Conservation (phyloP, 2,113 vertebrate species). For the Tricholaema leucomelas region DNA sequence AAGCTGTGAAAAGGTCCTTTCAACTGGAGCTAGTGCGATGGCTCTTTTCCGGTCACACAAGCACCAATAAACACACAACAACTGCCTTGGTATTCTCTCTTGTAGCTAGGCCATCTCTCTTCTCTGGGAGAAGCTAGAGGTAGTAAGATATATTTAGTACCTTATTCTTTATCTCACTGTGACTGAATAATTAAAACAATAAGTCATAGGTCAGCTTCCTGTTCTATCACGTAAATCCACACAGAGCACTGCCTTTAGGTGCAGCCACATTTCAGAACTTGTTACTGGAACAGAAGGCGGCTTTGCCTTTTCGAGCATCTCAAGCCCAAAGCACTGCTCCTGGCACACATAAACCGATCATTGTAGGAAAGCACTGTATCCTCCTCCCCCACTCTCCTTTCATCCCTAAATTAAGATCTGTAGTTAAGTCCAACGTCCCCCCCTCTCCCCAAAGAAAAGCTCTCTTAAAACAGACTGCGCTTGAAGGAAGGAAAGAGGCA, state of each 20-base stretch:
- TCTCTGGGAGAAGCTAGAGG: neutral
- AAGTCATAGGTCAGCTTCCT: slow-evolving; percentile 1
- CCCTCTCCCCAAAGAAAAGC: neutral
- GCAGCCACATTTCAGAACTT: slow-evolving; percentile 19
- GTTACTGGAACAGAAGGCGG: slow-evolving; percentile 37
- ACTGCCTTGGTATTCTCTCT: neutral
- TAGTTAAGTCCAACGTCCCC: neutral
- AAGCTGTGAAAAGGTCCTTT: slow-evolving; percentile 18
- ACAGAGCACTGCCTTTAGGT: neutral
- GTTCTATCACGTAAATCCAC: neutral
- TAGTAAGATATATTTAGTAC: neutral
- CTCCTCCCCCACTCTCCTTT: slow-evolving; percentile 39
- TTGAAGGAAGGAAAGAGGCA: slow-evolving; percentile 20
- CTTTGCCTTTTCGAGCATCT: neutral
- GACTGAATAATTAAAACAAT: neutral
- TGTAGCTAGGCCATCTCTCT: neutral
- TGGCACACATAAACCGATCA: slow-evolving; percentile 35
- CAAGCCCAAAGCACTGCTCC: neutral
- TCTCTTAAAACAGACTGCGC: slow-evolving; percentile 8
- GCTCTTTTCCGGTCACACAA: neutral
- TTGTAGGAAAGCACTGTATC: slow-evolving; percentile 17
- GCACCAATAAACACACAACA: neutral
- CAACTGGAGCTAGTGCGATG: neutral
- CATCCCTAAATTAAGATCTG: slow-evolving; percentile 47
- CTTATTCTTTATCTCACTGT: neutral